A percentile compares a stretch with the other conserved stretches of the same genome.
These are phyloP conservation scores for Rhamphomyia laevipes DNA, from an alignment of 2,888 invertebrate species.

Conservation along the genomic window DNA sequence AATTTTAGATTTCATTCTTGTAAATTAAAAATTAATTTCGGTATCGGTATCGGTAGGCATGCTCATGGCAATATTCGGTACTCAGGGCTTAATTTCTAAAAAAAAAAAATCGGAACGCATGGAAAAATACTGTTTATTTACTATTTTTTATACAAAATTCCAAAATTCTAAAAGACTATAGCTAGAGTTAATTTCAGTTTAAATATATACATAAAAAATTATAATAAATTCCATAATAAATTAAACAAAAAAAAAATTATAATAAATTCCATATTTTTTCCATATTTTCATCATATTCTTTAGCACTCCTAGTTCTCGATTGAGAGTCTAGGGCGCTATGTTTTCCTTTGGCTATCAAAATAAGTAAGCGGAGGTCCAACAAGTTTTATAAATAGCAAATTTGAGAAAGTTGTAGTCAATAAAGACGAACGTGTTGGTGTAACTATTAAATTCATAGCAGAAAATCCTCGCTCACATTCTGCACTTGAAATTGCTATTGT, in stretches of 20 bases:
- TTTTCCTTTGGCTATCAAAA: not conserved
- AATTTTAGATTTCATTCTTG: too few species aligned
- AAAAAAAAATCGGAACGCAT: not conserved
- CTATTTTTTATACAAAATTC: not conserved
- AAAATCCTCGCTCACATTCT: not conserved
- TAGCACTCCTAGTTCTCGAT: not conserved
- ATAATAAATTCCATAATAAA: not conserved
- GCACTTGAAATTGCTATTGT: not conserved
- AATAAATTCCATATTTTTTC: not conserved
- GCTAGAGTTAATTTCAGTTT: not conserved
- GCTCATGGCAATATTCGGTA: too few species aligned
- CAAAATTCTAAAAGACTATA: not conserved
- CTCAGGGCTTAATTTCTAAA: not conserved
- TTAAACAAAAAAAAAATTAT: not conserved
- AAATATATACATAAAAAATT: not conserved
- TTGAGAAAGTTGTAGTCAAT: not conserved
- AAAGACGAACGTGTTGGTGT: not conserved
- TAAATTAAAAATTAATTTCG: too few species aligned
- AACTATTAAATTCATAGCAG: not conserved
- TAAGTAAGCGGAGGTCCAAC: not conserved
- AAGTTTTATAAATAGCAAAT: not conserved
- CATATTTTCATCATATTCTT: not conserved
- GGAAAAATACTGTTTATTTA: not conserved
- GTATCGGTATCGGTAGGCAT: too few species aligned
- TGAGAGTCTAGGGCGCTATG: not conserved